A percentile compares a stretch with the other conserved stretches of the same genome.
Evolutionary conservation across 2,888 invertebrate genomes (phyloP).

Genomic region (Cephus pygmeus): DNA sequence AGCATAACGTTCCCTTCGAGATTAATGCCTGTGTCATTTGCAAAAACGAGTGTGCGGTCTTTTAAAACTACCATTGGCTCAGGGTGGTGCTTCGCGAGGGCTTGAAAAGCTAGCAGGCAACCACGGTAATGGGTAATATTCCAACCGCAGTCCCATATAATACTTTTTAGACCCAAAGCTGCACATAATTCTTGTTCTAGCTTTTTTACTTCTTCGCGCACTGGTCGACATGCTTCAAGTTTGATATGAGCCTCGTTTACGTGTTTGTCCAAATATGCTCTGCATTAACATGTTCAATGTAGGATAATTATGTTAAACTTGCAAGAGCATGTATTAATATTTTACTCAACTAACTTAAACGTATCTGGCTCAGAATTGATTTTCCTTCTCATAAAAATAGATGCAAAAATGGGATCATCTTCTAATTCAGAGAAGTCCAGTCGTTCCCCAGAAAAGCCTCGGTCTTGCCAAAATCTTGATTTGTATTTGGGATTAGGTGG

Average conservation of each 20-base stretch:
- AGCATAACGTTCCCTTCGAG: conserved; percentile 90
- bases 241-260: conserved; percentile 75
- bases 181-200: conserved; percentile 73
- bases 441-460: conserved; percentile 41
- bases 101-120: conserved; percentile 85
- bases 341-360: conserved; percentile 50
- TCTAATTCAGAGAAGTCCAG: conserved; percentile 61
- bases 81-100: conserved; percentile 80
- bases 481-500: conserved; percentile 56
- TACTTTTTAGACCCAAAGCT: conserved; percentile 70
- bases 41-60: conserved; percentile 84
- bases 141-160: conserved; percentile 88
- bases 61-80: conserved; percentile 76
- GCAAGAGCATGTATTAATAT: neutral
- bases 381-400: conserved; percentile 67
- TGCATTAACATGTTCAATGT: conserved; percentile 58
- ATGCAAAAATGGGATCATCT: conserved; percentile 69
- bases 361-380: conserved; percentile 64
- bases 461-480: conserved; percentile 49
- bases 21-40: conserved; percentile 90
- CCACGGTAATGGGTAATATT: conserved; percentile 90
- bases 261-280: conserved; percentile 81
- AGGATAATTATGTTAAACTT: conserved; percentile 19
- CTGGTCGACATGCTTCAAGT: conserved; percentile 73
- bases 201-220: conserved; percentile 80